Percentiles rank a stretch among this genome's conserved stretches.
Evolutionary conservation across 2,797 vertebrate genomes (phyloP).

Genomic region (Myripristis murdjan): DNA sequence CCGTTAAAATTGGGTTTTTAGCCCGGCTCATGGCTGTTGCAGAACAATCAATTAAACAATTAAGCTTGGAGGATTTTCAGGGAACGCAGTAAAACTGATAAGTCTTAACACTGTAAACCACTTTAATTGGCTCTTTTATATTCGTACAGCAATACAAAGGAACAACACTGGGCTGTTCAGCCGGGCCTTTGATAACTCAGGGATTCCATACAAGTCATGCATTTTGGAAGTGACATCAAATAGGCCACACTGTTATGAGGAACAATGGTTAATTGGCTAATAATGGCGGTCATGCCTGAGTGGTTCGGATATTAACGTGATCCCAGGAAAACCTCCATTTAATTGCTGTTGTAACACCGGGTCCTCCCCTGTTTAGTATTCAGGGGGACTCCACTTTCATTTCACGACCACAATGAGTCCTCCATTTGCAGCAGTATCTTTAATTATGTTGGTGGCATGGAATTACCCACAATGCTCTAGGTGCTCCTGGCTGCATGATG

Average conservation of each 20-base stretch:
- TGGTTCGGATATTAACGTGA: slow-evolving; percentile 25
- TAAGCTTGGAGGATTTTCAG: background rate
- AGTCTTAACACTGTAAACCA: background rate
- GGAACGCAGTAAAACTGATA: background rate
- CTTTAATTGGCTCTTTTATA: slow-evolving; percentile 17
- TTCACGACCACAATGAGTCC: slow-evolving; percentile 40
- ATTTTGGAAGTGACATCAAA: slow-evolving; percentile 32
- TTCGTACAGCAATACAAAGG: background rate
- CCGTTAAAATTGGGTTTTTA: background rate
- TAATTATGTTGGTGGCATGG: slow-evolving; percentile 61
- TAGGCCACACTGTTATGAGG: slow-evolving; percentile 9
- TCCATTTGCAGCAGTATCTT: slow-evolving; percentile 40
- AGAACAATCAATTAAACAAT: background rate
- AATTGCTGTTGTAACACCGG: slow-evolving; percentile 15
- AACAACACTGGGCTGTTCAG: background rate
- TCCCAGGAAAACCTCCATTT: slow-evolving; percentile 7
- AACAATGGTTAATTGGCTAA: slow-evolving; percentile 45
- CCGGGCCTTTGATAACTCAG: slow-evolving; percentile 23
- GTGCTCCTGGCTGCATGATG: slow-evolving; percentile 41
- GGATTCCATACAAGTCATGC: background rate
- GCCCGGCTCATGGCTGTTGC: too few species aligned
- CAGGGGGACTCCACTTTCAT: slow-evolving; percentile 15
- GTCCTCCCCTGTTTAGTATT: slow-evolving; percentile 19
- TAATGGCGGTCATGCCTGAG: slow-evolving; percentile 33
- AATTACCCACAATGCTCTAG: slow-evolving; percentile 69